Evolutionary conservation across 2,888 invertebrate genomes (phyloP).

Genomic region (Drosophila tripunctata): DNA sequence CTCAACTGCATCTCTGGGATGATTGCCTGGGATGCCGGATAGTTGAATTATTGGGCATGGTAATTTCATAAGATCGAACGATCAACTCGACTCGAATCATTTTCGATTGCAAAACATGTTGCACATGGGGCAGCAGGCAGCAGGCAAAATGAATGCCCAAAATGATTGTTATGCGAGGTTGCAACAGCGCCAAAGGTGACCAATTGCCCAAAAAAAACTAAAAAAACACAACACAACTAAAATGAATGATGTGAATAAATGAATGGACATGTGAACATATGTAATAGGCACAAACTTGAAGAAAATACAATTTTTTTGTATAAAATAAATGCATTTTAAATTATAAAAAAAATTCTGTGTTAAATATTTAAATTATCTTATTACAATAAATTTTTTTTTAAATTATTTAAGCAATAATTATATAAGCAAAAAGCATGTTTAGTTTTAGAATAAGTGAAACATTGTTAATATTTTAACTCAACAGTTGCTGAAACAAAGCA

Average conservation of each 20-base stretch:
- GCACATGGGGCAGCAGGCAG: constrained; percentile 53
- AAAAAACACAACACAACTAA: neutral
- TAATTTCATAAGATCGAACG: constrained; percentile 61
- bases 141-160: constrained; percentile 35
- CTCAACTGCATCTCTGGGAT: constrained; percentile 40
- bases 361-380: neutral
- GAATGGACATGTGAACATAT: constrained; percentile 22
- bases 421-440: too few species aligned
- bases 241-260: constrained; percentile 17
- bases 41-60: constrained; percentile 48
- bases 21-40: constrained; percentile 51
- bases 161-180: constrained; percentile 41
- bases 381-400: too few species aligned
- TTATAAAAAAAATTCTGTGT: too few species aligned
- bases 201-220: constrained; percentile 37
- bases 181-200: constrained; percentile 58
- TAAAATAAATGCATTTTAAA: too few species aligned
- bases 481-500: neutral
- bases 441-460: too few species aligned
- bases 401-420: too few species aligned
- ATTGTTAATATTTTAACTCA: too few species aligned
- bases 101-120: constrained; percentile 73
- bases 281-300: neutral
- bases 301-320: neutral
- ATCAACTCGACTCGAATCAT: constrained; percentile 59